Evolutionary conservation across 2,888 invertebrate genomes (phyloP).

Genomic region (Pseudanteris insignis): DNA sequence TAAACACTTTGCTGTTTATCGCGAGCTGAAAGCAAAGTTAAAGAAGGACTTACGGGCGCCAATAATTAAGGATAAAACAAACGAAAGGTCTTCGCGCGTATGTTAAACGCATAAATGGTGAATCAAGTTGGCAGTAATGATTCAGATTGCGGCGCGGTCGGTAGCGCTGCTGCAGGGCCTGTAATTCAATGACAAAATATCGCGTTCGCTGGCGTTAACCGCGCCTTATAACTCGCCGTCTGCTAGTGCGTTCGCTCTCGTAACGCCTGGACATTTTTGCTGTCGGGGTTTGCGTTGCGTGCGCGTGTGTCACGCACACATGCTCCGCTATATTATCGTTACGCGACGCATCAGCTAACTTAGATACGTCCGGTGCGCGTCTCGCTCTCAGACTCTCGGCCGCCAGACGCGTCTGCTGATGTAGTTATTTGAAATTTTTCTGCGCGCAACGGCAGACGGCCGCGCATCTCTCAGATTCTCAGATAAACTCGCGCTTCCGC

Average conservation of each 20-base stretch:
- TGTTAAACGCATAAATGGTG: constrained; percentile 6
- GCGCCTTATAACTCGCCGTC: constrained; percentile 20
- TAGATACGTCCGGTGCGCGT: constrained; percentile 9
- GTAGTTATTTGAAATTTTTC: constrained; percentile 33
- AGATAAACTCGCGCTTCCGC: constrained; percentile 34
- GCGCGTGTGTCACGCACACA: constrained; percentile 16
- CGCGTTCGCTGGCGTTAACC: constrained; percentile 20
- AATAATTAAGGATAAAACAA: constrained; percentile 2
- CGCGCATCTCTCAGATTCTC: constrained; percentile 22
- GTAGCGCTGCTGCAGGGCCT: constrained; percentile 4
- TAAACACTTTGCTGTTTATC: no score
- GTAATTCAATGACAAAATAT: constrained; percentile 31
- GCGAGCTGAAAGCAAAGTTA: no score
- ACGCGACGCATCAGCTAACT: constrained; percentile 17
- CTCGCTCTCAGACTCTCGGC: neutral
- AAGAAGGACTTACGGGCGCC: no score
- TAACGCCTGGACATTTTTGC: constrained; percentile 22
- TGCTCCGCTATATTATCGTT: constrained; percentile 17
- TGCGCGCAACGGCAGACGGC: constrained; percentile 14
- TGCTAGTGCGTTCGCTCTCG: constrained; percentile 4
- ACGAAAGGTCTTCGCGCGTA: constrained; percentile 3
- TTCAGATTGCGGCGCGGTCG: neutral
- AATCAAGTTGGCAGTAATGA: constrained; percentile 7
- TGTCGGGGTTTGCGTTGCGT: constrained; percentile 4
- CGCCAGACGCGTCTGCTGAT: constrained; percentile 24